phyloP scores from a whole-genome alignment of 2,888 invertebrate species.

The Piscicola geometra region DNA sequence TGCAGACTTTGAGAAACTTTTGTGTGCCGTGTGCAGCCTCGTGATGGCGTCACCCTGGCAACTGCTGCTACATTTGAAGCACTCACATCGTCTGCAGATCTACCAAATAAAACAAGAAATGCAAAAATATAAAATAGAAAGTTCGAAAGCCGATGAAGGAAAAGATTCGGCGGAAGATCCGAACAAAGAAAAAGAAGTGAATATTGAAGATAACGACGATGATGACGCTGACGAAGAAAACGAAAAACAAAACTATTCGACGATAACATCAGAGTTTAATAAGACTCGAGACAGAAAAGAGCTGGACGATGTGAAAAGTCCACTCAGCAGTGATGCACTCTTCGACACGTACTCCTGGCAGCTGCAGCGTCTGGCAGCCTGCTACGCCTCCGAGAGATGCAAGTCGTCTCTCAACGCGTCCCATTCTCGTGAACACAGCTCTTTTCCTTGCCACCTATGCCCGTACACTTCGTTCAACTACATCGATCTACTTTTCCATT shows the following conservation, averaged over 20 bases:
- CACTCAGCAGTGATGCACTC: background rate
- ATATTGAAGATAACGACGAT: background rate
- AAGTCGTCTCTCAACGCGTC: background rate
- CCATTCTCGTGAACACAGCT: too few relatives aligned
- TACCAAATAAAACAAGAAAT: conserved; percentile 4
- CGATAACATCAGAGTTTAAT: background rate
- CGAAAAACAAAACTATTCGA: background rate
- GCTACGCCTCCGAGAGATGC: background rate
- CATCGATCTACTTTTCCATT: conserved; percentile 19
- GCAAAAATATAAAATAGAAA: too few relatives aligned
- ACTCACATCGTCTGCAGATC: conserved; percentile 17
- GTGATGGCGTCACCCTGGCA: conserved; percentile 1
- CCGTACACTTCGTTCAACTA: conserved; percentile 11
- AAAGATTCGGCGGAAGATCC: background rate
- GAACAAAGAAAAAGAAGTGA: background rate
- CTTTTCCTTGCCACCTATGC: conserved; percentile 20
- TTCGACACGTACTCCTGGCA: conserved; percentile 10
- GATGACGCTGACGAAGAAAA: background rate
- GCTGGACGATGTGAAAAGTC: background rate
- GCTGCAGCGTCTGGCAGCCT: conserved; percentile 1
- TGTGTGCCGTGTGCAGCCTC: conserved; percentile 10
- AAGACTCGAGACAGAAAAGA: background rate
- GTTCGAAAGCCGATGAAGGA: background rate
- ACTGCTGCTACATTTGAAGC: conserved; percentile 21
- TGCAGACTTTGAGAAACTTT: conserved; percentile 1